Conservation (phyloP, 2,888 invertebrate genomes). For the Caenorhabditis parvicauda region DNA sequence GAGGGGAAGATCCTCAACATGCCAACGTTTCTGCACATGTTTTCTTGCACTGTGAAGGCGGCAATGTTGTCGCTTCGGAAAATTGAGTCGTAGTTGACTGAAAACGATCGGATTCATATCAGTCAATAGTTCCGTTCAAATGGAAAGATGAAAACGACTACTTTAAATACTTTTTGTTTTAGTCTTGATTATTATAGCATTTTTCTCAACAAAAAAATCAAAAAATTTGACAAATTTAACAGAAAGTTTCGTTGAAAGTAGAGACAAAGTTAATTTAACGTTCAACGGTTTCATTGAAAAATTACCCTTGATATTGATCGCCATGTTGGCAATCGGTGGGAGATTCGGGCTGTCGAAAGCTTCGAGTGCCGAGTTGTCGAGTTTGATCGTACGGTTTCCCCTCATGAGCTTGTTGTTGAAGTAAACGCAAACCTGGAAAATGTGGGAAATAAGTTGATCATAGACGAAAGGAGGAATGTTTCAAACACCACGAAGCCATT, state of each 20-base stretch:
- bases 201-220: too few relatives aligned
- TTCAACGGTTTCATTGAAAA: too few relatives aligned
- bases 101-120: background rate
- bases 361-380: slow-evolving; percentile 71
- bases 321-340: slow-evolving; percentile 78
- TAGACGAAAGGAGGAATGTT: too few relatives aligned
- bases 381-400: slow-evolving; percentile 83
- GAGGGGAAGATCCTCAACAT: slow-evolving; percentile 85
- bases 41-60: slow-evolving; percentile 70
- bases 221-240: too few relatives aligned
- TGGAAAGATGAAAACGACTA: too few relatives aligned
- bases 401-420: slow-evolving; percentile 84
- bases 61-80: slow-evolving; percentile 71
- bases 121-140: too few relatives aligned
- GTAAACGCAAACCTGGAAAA: slow-evolving; percentile 71
- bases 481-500: too few relatives aligned
- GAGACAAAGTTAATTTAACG: background rate
- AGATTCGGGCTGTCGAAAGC: slow-evolving; percentile 87
- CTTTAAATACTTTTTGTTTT: too few relatives aligned
- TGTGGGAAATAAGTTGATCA: too few relatives aligned
- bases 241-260: too few relatives aligned
- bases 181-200: too few relatives aligned
- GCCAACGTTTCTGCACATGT: slow-evolving; percentile 81
- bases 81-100: slow-evolving; percentile 72
- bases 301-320: slow-evolving; percentile 75